These are phyloP conservation scores for Oreohelix idahoensis DNA, from an alignment of 1,140 invertebrate species.

Conservation along the genomic window DNA sequence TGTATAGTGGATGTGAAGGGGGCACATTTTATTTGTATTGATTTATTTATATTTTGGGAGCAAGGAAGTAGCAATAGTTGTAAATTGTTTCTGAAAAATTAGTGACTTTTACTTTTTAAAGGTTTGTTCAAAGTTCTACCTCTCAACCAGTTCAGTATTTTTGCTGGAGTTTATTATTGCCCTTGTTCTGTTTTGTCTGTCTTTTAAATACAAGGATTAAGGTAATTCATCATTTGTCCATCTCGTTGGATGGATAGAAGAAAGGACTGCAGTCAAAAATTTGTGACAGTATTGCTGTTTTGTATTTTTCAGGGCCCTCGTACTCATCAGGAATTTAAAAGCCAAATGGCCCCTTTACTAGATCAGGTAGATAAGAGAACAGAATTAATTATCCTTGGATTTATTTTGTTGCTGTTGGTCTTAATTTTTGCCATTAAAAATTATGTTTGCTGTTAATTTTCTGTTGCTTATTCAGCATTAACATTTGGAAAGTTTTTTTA, in stretches of 20 bases:
- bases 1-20: no score
- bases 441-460: background rate
- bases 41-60: no score
- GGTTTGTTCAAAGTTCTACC: no score
- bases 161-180: no score
- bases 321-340: background rate
- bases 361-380: slow-evolving; percentile 22
- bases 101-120: no score
- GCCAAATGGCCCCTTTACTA: slow-evolving; percentile 11
- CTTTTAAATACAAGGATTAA: no score
- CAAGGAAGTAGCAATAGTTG: no score
- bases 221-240: no score
- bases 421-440: background rate
- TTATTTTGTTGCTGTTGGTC: background rate
- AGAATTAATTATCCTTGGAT: background rate
- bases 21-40: no score
- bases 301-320: slow-evolving; percentile 2
- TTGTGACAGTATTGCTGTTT: background rate
- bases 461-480: background rate
- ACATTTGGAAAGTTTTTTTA: background rate
- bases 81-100: no score
- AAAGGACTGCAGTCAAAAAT: background rate
- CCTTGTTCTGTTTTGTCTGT: no score
- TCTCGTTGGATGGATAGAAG: background rate
- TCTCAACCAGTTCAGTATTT: no score